Base-by-base conservation (phyloP, 2,888 invertebrate genomes). In the Noctua fimbriata region DNA sequence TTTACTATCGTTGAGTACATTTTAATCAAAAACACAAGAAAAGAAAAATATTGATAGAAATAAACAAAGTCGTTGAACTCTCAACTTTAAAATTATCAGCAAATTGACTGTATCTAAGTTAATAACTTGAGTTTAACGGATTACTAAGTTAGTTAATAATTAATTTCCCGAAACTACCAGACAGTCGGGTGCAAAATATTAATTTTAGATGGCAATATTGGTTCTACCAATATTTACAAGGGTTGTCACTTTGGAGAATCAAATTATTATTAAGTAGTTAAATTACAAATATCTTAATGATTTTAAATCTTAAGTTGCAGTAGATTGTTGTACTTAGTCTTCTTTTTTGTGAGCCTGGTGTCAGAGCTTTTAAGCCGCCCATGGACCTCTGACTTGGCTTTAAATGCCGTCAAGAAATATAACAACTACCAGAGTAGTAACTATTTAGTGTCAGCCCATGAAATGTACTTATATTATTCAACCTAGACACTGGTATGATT, bases 181-280 rank as follows among this genome's bases (percentile, higher is more conserved):
- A 90, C 88, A 86, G 85, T 88, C 82, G 81, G 89, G 88, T 84
- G 89, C 88, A 90, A 91, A 91, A 92, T 90, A 91, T 90, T 91
- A 91, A 91, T 91, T 90, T 92, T 89, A 88, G 90, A 89, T 77
- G 81, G 86, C 89, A 88, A 90, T 90, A 91, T 91, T 91, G 90
- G 88, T 87, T 90, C 85, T 88, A 88, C 87, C 83, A 89, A 90
- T 86, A 85, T 83, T 75, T 74, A 72, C 6, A 58, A 86, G 89
- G 89, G 88, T 58, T 87, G 79, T 14, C 72, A 76, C 52, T 12
- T 67, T 1, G 5, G 18, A 63, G 4, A 21, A 18, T n/a, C 18
- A 71, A 71, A 32, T 44, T 36, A 14, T 49, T 72, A 24, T 24
- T 9, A 63, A 21, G 63, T 32, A 10, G 63, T 9, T 32, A 18